phyloP scores from a whole-genome alignment of 2,113 vertebrate species.

The Ramphastos sulfuratus region DNA sequence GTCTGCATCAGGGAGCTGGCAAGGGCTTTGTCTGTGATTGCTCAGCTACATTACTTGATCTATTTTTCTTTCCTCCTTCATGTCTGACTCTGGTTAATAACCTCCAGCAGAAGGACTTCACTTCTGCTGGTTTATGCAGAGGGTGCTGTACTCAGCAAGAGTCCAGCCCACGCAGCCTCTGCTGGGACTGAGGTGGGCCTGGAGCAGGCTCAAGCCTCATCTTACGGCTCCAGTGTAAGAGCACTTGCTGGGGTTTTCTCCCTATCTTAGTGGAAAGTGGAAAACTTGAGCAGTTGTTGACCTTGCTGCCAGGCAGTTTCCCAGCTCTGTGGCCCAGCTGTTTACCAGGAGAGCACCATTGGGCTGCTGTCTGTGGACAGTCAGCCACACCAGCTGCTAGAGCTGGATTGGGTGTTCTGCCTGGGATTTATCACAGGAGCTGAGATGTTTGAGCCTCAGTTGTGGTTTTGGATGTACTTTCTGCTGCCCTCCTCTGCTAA shows the following conservation, averaged over 20 bases:
- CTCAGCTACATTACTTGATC: not conserved
- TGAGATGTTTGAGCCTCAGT: not conserved
- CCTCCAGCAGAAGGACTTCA: not conserved
- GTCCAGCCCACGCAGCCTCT: fast-evolving
- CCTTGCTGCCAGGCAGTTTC: not conserved
- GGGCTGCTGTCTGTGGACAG: not conserved
- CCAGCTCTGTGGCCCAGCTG: not conserved
- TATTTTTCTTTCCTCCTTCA: not conserved
- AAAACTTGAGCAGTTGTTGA: not conserved
- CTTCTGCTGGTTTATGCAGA: not conserved
- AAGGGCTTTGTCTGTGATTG: not conserved
- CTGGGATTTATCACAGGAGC: not conserved
- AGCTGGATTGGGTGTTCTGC: not conserved
- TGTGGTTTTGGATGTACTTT: not conserved
- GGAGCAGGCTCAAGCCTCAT: not conserved
- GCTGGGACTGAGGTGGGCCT: not conserved
- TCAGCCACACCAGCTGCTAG: not conserved
- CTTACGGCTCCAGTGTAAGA: not conserved
- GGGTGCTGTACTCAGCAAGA: not conserved
- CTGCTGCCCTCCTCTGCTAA: not conserved
- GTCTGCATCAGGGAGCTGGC: not conserved
- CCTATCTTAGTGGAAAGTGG: not conserved
- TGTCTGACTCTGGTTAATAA: not conserved
- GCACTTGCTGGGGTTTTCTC: not conserved
- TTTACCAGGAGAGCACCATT: not conserved